Evolutionary conservation across 2,888 invertebrate genomes (phyloP).

Genomic region (Drosophila differens): DNA sequence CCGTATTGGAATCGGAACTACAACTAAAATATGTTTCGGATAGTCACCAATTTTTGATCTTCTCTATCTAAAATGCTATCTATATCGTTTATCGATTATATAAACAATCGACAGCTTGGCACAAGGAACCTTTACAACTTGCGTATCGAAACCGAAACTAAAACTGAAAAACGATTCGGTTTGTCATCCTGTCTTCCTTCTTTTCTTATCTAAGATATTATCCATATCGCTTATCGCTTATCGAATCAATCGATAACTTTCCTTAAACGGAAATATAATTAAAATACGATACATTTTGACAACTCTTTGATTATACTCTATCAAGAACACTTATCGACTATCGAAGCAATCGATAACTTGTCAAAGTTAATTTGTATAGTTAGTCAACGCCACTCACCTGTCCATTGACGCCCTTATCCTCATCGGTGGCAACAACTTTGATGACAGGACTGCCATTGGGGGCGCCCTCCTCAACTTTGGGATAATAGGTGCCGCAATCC

Average conservation of each 20-base stretch:
- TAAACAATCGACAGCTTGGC: neutral
- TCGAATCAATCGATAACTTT: neutral
- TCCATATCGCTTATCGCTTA: accelerated
- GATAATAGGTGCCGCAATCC: constrained; percentile 96
- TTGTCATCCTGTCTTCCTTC: neutral
- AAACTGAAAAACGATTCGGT: neutral
- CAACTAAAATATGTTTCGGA: neutral
- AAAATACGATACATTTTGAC: neutral
- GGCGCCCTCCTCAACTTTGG: constrained; percentile 97
- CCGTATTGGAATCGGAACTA: neutral
- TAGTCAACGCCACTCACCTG: constrained; percentile 86
- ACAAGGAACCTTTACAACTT: neutral
- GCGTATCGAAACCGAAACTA: neutral
- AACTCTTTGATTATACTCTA: neutral
- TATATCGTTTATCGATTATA: neutral
- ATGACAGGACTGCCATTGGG: constrained; percentile 97
- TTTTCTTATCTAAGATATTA: neutral
- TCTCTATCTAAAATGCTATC: neutral
- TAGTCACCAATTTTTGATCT: neutral
- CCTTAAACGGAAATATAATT: neutral
- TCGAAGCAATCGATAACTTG: neutral
- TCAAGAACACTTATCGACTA: neutral
- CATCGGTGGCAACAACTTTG: constrained; percentile 96
- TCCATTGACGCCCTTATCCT: constrained; percentile 97
- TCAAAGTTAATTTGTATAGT: neutral